Base-by-base conservation (phyloP, 2,797 vertebrate species). In the Brachyrhaphis roseni region DNA sequence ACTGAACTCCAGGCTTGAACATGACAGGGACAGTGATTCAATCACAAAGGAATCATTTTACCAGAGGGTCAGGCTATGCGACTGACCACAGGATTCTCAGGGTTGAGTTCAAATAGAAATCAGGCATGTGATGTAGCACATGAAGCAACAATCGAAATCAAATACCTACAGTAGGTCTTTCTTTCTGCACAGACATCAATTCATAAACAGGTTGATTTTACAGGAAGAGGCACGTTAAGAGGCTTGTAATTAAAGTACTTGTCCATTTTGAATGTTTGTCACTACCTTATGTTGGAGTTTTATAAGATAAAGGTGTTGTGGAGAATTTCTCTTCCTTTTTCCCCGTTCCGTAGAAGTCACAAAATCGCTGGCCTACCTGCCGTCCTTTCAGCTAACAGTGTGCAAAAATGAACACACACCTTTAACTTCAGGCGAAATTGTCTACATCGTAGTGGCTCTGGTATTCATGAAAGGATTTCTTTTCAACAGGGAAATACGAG, bases 1-100 rank as follows among this genome's bases (percentile, higher is more conserved):
- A 66, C 36, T 68, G 41, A 76, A 59, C 11, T n/a, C 68, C 72
- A 55, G 55, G 55, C 41, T 71, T 78, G 72, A 10, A 74, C 55
- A 49, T 47, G 78, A 79, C 74, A 57, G 28, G 26, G 81, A 49
- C 34, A 34, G 12, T 34, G 36, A 70, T 84, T 78, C 76, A 82
- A 47, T 78, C 36, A 70, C 74, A 70, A 26, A 47, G 39, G 11
- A 66, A 39, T 39, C 72, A 78, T 84, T 70, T 62, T 36, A 59
- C 64, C 45, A 75, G 70, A 66, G 31, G 34, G 18, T 74, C 72
- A 18, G 66, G 64, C 43, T 66, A 66, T 84, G 72, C 28, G 34
- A 73, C 23, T 79, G 59, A 72, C 43, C 23, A 0, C 39, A 7
- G 39, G 31, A 71, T 20, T 71, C 53, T 70, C 23, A 70, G 74